Evolutionary conservation across 2,113 vertebrate genomes (phyloP), one percentile per base, ranked within the genome.

Genomic region (Cyanoramphus novaezelandiae): DNA sequence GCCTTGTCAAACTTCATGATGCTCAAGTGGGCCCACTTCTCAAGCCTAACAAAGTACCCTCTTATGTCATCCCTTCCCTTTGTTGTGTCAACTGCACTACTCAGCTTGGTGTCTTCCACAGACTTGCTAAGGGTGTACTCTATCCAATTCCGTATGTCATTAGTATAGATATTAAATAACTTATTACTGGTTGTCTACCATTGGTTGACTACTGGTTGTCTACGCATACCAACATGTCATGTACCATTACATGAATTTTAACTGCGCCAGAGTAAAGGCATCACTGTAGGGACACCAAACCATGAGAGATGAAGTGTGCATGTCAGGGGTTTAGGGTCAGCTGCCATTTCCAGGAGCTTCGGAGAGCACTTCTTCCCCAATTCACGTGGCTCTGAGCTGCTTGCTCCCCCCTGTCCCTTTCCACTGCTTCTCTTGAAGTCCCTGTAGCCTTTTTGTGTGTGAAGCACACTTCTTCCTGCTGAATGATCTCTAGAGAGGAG

Each of bases 181-280:
- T 82, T 9, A 2, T 6, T 39, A 43, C 17, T 78, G 7, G 4
- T 19, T 76, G 14, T 43, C 67, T 28, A 1, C 12, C 3, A 9
- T 4, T 87, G 23, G 4, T 15, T 72, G 55, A 25, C 57, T 35
- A 14, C 39, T 49, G 25, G 3, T 17, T 68, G 9, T 67, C 71
- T 65, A 27, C 11, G 33, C 5, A n/a, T 28, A 8, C 0, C 13
- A 4, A 0, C 6, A 29, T 35, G 6, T 24, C 65, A 25, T 44
- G 31, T 37, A n/a, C 6, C 27, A 33, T 53, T 24, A 49, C 9
- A 6, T 57, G 44, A 63, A 31, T 62, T 83, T 63, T 37, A 23
- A 63, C 46, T 67, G 19, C 35, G 37, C 50, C 37, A 82, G 31
- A 63, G 29, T 19, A 55, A 59, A 82, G 20, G 24, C 37, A 43